Base-by-base conservation (phyloP, 1,140 invertebrate species). In the silkworm (Bombyx mori) region DNA sequence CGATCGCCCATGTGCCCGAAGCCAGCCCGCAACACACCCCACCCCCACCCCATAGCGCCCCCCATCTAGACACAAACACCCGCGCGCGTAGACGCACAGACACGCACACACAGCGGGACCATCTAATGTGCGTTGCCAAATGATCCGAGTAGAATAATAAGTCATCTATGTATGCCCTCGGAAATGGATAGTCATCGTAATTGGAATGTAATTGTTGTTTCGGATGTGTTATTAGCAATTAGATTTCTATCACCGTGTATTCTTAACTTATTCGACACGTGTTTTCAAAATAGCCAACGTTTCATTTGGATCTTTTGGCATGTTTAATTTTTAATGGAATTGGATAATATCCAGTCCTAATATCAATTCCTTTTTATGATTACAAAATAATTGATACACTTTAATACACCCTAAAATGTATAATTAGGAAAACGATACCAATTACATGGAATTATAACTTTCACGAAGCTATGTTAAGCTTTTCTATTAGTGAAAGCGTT, bases 61-160 rank as follows among this genome's bases (percentile, higher is more conserved):
- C 46, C 54, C 63, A 65, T 57, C 66, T 60, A 65, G 60, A 66
- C 65, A 63, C 62, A 62, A 62, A 68, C 66, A 64, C 62, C 60
- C 67, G 58, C 65, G 68, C 71, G 63, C 68, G 68, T 68, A 69
- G 66, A 69, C 66, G 60, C 73, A 66, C 67, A 63, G 71, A 65
- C 63, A 52, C 67, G 69, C 68, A 56, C 66, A 64, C 61, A 63
- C 68, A 68, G 12, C 12, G 12, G 12, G 12, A 18, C 12, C 12
- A 18, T 80, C 75, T 82, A 79, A 82, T 80, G 79, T 85, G 79
- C 79, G 74, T 75, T 82, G 75, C 77, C 80, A 86, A 86, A 86
- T 86, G 82, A 83, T 75, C 80, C 77, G 77, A 66, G 58, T 52
- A 65, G 77, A 79, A 77, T 79, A 80, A 77, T 77, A 81, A 82